Evolutionary conservation across 53 echinoderm and acorn worm species (phyloP).

Genomic region (Zoroaster sp.): DNA sequence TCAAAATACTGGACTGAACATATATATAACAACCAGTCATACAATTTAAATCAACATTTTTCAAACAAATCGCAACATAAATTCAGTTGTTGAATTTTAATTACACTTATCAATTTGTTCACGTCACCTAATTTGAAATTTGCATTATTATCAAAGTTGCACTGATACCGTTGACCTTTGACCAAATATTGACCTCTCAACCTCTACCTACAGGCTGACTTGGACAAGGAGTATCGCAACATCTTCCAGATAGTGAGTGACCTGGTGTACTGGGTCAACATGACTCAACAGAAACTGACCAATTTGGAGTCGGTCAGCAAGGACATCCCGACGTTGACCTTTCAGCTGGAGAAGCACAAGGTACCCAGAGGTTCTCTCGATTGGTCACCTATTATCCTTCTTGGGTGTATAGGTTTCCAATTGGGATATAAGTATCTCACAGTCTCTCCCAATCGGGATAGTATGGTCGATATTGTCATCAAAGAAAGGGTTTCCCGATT

Average conservation of each 20-base stretch:
- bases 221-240: constrained; percentile 93
- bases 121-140: too few relatives aligned
- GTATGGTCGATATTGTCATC: too few relatives aligned
- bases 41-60: neutral
- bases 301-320: constrained; percentile 83
- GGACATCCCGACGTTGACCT: constrained; percentile 90
- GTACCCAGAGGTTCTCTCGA: neutral
- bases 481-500: too few relatives aligned
- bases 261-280: constrained; percentile 89
- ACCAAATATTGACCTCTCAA: neutral
- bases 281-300: constrained; percentile 90
- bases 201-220: constrained; percentile 70
- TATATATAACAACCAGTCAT: too few relatives aligned
- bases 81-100: too few relatives aligned
- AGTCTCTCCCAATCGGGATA: too few relatives aligned
- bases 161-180: neutral
- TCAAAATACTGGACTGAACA: neutral
- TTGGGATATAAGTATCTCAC: too few relatives aligned
- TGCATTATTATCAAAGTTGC: too few relatives aligned
- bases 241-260: constrained; percentile 95
- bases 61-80: neutral
- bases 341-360: constrained; percentile 94
- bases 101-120: too few relatives aligned
- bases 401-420: too few relatives aligned
- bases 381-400: neutral